Conservation (phyloP, 2,113 vertebrate species). For the Pristiophorus japonicus region DNA sequence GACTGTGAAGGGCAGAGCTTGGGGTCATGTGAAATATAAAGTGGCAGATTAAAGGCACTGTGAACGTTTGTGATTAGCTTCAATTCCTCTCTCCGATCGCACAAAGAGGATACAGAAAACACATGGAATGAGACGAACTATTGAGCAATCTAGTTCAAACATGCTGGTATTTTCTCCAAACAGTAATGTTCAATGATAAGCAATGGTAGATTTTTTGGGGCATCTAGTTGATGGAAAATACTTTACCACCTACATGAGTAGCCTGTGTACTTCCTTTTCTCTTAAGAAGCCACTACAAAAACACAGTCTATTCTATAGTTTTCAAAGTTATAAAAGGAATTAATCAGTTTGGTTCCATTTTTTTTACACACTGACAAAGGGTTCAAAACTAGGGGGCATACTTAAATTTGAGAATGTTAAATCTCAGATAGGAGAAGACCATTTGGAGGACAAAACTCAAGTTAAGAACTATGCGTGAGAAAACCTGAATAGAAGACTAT, state of each 20-base stretch:
- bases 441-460: not conserved
- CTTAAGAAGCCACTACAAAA: not conserved
- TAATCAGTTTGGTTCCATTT: not conserved
- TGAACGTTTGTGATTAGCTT: not conserved
- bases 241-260: not conserved
- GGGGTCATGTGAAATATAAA: not conserved
- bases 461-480: not conserved
- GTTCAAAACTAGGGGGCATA: not conserved
- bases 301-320: not conserved
- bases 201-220: not conserved
- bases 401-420: not conserved
- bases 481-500: not conserved
- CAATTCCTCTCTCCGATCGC: not conserved
- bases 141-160: not conserved
- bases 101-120: not conserved
- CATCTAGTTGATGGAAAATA: not conserved
- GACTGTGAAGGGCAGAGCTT: not conserved
- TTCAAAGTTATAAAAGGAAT: not conserved
- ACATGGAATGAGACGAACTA: not conserved
- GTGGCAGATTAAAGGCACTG: not conserved
- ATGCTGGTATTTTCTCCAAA: not conserved
- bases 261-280: not conserved
- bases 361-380: not conserved
- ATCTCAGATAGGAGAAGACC: not conserved
- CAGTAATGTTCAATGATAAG: not conserved